Evolutionary conservation across 2,797 vertebrate genomes (phyloP).

Genomic region (Falco novaeseelandiae): DNA sequence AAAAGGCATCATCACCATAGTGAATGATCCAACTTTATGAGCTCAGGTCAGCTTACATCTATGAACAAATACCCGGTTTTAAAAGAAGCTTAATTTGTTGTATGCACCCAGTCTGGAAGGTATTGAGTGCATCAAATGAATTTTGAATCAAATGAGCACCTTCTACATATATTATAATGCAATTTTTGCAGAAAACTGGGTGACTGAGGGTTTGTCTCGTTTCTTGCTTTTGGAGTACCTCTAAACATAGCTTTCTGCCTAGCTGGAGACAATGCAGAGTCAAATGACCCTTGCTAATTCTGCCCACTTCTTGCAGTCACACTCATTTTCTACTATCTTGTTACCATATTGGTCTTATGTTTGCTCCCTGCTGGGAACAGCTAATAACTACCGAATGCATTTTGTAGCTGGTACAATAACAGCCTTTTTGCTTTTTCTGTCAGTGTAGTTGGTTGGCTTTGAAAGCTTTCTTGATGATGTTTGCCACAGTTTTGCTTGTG

Average conservation of each 20-base stretch:
- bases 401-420: slow-evolving; percentile 24
- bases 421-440: slow-evolving; percentile 3
- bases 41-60: slow-evolving; percentile 29
- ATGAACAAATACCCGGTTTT: not conserved
- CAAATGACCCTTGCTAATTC: slow-evolving; percentile 32
- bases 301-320: slow-evolving; percentile 16
- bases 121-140: not conserved
- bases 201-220: not conserved
- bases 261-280: not conserved
- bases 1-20: slow-evolving; percentile 31
- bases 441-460: slow-evolving; percentile 15
- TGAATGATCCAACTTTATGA: slow-evolving; percentile 22
- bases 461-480: slow-evolving; percentile 45
- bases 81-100: not conserved
- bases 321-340: slow-evolving; percentile 46
- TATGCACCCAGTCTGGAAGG: not conserved
- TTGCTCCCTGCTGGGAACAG: slow-evolving; percentile 46
- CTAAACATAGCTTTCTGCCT: not conserved
- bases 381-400: slow-evolving; percentile 31
- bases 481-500: slow-evolving; percentile 38
- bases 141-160: not conserved
- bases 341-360: slow-evolving; percentile 33
- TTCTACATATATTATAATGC: not conserved
- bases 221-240: not conserved
- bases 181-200: not conserved